A percentile compares a stretch with the other conserved stretches of the same genome.
These are phyloP conservation scores for Drosophila niveifrons DNA, from an alignment of 2,888 invertebrate genomes.

Conservation along the genomic window DNA sequence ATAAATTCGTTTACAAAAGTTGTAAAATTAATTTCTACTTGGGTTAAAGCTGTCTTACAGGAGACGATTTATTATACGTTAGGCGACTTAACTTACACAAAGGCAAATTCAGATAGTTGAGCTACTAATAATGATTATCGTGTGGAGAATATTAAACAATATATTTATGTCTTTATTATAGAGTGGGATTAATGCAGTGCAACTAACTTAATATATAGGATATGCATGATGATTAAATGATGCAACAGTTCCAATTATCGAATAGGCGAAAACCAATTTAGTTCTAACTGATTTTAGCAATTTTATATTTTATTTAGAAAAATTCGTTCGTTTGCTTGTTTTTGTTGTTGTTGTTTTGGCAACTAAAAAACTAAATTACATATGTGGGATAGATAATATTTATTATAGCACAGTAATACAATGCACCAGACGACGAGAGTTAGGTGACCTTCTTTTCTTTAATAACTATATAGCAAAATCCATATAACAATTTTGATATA, in stretches of 20 bases:
- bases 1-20: constrained; percentile 51
- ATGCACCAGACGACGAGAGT: constrained; percentile 22
- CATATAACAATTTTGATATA: constrained; percentile 31
- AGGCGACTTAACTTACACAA: constrained; percentile 6
- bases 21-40: constrained; percentile 42
- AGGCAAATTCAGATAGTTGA: constrained; percentile 24
- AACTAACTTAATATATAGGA: constrained; percentile 60
- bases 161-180: constrained; percentile 16
- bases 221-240: constrained; percentile 60
- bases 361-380: constrained; percentile 42
- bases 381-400: constrained; percentile 22
- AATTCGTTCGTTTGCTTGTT: constrained; percentile 29
- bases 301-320: constrained; percentile 36
- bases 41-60: constrained; percentile 43
- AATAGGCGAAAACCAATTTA: constrained; percentile 10
- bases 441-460: constrained; percentile 4
- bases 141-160: constrained; percentile 25
- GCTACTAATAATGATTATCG: not conserved
- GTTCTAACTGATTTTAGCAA: constrained; percentile 11
- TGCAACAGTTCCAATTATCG: constrained; percentile 8
- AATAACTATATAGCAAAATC: constrained; percentile 33
- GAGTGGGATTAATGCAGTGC: constrained; percentile 19
- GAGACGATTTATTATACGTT: constrained; percentile 15
- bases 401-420: constrained; percentile 41
- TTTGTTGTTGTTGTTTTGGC: constrained; percentile 21